Evolutionary conservation across 1,140 invertebrate genomes (phyloP).

Genomic region (Aphelenchoides fujianensis): DNA sequence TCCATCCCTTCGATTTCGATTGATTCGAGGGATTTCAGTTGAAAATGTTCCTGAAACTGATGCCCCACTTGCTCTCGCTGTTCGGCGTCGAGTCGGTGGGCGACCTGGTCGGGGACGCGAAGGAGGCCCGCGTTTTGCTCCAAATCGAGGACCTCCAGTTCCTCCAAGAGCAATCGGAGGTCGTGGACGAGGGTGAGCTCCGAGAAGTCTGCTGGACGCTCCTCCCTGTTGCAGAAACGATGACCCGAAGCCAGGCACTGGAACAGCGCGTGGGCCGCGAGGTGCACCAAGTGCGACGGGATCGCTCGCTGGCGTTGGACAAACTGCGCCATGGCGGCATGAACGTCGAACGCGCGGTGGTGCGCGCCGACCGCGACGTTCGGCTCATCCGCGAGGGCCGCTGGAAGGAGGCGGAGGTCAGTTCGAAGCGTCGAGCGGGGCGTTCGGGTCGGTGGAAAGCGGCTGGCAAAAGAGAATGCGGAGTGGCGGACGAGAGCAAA

Average conservation of each 20-base stretch:
- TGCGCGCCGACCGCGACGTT: neutral
- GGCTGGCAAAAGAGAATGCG: too few relatives aligned
- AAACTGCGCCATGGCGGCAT: neutral
- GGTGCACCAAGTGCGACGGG: neutral
- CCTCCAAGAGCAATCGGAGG: constrained; percentile 17
- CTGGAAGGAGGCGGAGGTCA: neutral
- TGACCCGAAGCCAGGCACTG: neutral
- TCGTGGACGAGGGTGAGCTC: constrained; percentile 4
- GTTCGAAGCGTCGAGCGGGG: too few relatives aligned
- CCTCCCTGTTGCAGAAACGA: neutral
- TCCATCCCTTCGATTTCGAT: neutral
- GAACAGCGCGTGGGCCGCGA: neutral
- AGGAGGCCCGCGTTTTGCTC: neutral
- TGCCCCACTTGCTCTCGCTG: neutral
- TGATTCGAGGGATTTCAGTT: neutral
- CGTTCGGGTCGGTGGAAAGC: too few relatives aligned
- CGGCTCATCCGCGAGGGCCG: neutral
- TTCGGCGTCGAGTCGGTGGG: constrained; percentile 1
- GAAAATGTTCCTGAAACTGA: constrained; percentile 2
- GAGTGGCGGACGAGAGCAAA: too few relatives aligned
- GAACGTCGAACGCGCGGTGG: neutral
- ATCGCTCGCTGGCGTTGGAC: neutral
- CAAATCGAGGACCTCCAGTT: constrained; percentile 3
- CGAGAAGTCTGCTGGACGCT: neutral
- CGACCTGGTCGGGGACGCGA: neutral